These are phyloP conservation scores for Paramisgurnus dabryanus DNA, from an alignment of 2,113 vertebrate species.

Conservation along the genomic window DNA sequence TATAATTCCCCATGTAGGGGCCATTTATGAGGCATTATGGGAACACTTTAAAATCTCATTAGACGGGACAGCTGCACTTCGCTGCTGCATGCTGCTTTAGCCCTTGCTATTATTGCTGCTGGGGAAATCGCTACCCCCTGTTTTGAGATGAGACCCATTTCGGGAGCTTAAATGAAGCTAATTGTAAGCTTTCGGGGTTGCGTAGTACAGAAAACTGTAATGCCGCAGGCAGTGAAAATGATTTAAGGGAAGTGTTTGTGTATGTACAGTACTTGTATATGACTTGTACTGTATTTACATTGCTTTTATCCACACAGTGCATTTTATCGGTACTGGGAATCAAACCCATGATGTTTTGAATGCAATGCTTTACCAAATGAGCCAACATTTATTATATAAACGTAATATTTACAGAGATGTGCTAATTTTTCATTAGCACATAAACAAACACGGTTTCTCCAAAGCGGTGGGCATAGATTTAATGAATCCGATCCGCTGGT, in stretches of 20 bases:
- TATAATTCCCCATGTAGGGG: constrained; percentile 52
- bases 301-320: neutral
- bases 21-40: constrained; percentile 57
- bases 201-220: constrained; percentile 32
- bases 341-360: no score
- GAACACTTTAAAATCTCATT: constrained; percentile 57
- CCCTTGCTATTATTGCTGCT: constrained; percentile 54
- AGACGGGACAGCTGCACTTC: constrained; percentile 57
- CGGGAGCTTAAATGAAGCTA: constrained; percentile 41
- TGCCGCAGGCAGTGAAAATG: constrained; percentile 11
- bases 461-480: neutral
- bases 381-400: neutral
- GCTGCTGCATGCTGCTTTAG: constrained; percentile 47
- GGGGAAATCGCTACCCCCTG: constrained; percentile 32
- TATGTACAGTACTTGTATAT: no score
- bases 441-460: no score
- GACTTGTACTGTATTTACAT: neutral
- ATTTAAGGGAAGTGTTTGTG: neutral
- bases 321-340: neutral
- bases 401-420: neutral
- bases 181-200: constrained; percentile 33
- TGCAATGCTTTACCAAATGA: no score
- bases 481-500: neutral
- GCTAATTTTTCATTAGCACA: neutral
- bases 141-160: constrained; percentile 46